A percentile compares a stretch with the other conserved stretches of the same genome.
phyloP scores from a whole-genome alignment of 2,888 invertebrate genomes.

The Eudasyphora cyanicolor region DNA sequence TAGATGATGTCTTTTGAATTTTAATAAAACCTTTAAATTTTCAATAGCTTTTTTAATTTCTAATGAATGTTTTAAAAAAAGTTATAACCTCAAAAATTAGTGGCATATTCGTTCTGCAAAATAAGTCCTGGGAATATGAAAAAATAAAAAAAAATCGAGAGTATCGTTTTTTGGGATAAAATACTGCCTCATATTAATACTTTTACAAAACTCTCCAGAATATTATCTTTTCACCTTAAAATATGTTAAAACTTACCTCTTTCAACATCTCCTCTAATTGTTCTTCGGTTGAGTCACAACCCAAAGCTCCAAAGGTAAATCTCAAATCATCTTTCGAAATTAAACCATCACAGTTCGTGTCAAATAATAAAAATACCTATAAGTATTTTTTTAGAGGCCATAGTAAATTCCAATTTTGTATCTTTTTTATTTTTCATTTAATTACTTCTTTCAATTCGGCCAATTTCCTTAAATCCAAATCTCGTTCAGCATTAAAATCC shows the following conservation, averaged over 20 bases:
- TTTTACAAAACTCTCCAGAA: too few species aligned
- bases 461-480: constrained; percentile 83
- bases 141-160: not conserved
- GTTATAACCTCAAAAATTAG: too few species aligned
- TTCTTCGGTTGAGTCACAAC: constrained; percentile 82
- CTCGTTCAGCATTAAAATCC: constrained; percentile 81
- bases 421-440: not conserved
- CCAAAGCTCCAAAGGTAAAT: constrained; percentile 83
- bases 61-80: too few species aligned
- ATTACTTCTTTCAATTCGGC: constrained; percentile 85
- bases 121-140: too few species aligned
- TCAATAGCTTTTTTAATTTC: too few species aligned
- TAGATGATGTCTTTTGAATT: too few species aligned
- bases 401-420: not conserved
- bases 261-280: constrained; percentile 83
- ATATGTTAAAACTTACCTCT: constrained; percentile 81
- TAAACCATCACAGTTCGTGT: constrained; percentile 84
- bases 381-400: not conserved
- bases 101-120: too few species aligned
- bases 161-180: not conserved
- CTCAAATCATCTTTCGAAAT: constrained; percentile 85
- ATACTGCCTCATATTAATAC: not conserved
- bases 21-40: too few species aligned
- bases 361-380: constrained; percentile 85
- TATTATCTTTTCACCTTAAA: too few species aligned